Evolutionary conservation across 64 coral and sea anemone genomes (phyloP).

Genomic region (Actinia tenebrosa): DNA sequence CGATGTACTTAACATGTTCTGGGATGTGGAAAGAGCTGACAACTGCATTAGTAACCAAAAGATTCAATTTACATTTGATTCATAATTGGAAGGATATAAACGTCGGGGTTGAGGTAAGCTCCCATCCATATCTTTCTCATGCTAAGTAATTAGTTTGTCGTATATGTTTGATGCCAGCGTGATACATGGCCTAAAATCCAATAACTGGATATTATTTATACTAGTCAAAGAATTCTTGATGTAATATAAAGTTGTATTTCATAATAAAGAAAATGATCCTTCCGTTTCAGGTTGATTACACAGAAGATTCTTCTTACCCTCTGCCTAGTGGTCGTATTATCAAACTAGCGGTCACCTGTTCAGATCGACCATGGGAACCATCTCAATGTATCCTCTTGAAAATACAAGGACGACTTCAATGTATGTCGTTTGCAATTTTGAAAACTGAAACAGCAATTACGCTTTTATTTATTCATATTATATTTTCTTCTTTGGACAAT

Average conservation of each 20-base stretch:
- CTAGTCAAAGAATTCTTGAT: not conserved
- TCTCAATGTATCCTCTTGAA: not conserved
- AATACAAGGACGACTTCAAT: not conserved
- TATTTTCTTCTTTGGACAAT: too few species aligned
- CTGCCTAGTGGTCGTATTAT: not conserved
- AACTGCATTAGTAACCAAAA: not conserved
- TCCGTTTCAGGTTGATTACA: not conserved
- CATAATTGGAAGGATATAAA: not conserved
- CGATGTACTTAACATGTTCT: not conserved
- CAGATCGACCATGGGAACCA: not conserved
- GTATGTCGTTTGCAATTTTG: not conserved
- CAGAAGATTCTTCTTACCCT: not conserved
- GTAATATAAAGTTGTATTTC: not conserved
- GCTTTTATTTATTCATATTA: too few species aligned
- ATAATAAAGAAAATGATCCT: not conserved
- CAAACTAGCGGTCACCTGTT: not conserved
- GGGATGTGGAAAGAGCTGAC: not conserved
- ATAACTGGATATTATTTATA: too few species aligned
- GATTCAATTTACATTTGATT: not conserved
- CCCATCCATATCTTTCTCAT: not conserved
- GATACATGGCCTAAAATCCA: too few species aligned
- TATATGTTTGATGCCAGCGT: too few species aligned
- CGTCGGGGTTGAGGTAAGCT: not conserved
- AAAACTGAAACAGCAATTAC: too few species aligned
- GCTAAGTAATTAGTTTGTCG: too few species aligned